Evolutionary conservation across 2,888 invertebrate species (phyloP).

Genomic region (Coleophora deauratella): DNA sequence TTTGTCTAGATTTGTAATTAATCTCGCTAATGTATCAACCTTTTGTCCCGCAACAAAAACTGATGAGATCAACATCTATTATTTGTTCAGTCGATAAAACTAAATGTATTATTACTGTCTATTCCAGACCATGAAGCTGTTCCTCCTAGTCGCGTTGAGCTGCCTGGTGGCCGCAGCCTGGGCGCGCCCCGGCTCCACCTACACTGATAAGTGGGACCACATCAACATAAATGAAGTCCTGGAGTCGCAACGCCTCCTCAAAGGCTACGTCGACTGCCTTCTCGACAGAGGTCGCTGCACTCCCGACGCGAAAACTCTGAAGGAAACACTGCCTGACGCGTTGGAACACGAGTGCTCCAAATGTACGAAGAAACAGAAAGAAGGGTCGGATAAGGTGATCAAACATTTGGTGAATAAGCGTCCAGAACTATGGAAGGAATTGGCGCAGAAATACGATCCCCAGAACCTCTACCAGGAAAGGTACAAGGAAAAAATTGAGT

Average conservation of each 20-base stretch:
- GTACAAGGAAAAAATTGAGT: slow-evolving; percentile 70
- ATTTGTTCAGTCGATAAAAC: too few relatives aligned
- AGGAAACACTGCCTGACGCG: slow-evolving; percentile 80
- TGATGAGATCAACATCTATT: too few relatives aligned
- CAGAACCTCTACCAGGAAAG: slow-evolving; percentile 77
- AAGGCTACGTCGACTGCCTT: slow-evolving; percentile 80
- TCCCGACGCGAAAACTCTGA: slow-evolving; percentile 76
- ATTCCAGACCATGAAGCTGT: slow-evolving; percentile 51
- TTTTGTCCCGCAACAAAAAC: too few relatives aligned
- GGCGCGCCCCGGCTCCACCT: slow-evolving; percentile 58
- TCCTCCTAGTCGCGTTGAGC: slow-evolving; percentile 45
- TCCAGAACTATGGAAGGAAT: slow-evolving; percentile 77
- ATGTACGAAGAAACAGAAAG: slow-evolving; percentile 77
- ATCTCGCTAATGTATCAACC: too few relatives aligned
- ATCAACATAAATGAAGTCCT: slow-evolving; percentile 80
- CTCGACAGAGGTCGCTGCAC: slow-evolving; percentile 78
- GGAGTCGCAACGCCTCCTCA: slow-evolving; percentile 76
- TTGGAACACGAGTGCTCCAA: slow-evolving; percentile 79
- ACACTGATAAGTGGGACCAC: slow-evolving; percentile 81
- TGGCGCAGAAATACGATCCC: slow-evolving; percentile 82
- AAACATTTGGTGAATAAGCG: slow-evolving; percentile 79
- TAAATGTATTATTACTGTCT: too few relatives aligned
- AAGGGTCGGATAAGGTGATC: slow-evolving; percentile 77
- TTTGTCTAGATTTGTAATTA: too few relatives aligned
- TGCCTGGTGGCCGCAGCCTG: slow-evolving; percentile 43